Evolutionary conservation across 2,888 invertebrate genomes (phyloP).

Genomic region (Mythimna vitellina): DNA sequence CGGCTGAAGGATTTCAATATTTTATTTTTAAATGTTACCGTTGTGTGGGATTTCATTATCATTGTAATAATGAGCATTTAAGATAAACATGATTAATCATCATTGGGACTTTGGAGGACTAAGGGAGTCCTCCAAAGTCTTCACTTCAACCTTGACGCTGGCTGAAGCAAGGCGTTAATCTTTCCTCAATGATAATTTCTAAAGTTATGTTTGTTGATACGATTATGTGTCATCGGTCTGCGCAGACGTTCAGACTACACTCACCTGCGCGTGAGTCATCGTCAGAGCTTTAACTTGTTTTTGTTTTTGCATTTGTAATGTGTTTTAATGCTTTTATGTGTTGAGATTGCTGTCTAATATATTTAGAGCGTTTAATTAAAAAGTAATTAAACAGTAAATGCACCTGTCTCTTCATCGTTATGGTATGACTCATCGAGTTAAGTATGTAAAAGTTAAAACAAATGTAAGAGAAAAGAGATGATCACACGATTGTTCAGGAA

Average conservation of each 20-base stretch:
- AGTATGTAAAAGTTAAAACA: background rate
- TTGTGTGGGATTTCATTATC: background rate
- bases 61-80: background rate
- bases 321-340: slow-evolving; percentile 32
- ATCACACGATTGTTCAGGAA: background rate
- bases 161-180: background rate
- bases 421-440: slow-evolving; percentile 25
- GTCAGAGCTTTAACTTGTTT: slow-evolving; percentile 30
- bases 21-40: background rate
- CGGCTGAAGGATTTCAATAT: no score
- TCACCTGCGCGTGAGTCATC: slow-evolving; percentile 72
- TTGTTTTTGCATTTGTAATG: slow-evolving; percentile 37
- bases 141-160: background rate
- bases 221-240: slow-evolving; percentile 59
- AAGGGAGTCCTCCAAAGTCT: background rate
- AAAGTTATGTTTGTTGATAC: slow-evolving; percentile 22
- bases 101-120: no score
- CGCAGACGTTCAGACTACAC: slow-evolving; percentile 66
- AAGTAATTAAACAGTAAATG: slow-evolving; percentile 27
- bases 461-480: background rate
- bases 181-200: slow-evolving; percentile 1
- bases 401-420: slow-evolving; percentile 18
- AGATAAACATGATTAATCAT: background rate
- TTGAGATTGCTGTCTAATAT: slow-evolving; percentile 28
- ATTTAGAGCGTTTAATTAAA: slow-evolving; percentile 45